phyloP scores from a whole-genome alignment of 2,113 vertebrate species.

The Odobenus rosmarus region DNA sequence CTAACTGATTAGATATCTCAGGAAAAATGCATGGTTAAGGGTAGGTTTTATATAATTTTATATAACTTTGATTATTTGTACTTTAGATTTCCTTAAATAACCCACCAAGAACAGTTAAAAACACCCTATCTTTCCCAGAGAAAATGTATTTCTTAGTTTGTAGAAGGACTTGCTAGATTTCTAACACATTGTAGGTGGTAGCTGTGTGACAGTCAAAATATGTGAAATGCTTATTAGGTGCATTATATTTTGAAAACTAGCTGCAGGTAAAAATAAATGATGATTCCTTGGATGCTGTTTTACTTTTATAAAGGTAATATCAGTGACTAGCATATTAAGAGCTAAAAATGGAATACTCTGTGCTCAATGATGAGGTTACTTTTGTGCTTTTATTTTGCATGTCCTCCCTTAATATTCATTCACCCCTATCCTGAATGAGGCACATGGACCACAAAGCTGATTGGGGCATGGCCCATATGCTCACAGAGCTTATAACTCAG shows the following conservation, averaged over 20 bases:
- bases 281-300: slow-evolving; percentile 17
- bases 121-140: slow-evolving; percentile 30
- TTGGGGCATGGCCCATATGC: accelerated
- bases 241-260: slow-evolving; percentile 63
- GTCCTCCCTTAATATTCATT: not conserved
- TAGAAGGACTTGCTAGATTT: slow-evolving; percentile 41
- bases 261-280: slow-evolving; percentile 50
- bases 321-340: not conserved
- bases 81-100: slow-evolving; percentile 71
- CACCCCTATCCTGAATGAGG: not conserved
- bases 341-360: not conserved
- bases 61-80: slow-evolving; percentile 65
- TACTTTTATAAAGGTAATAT: slow-evolving; percentile 43
- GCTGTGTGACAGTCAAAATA: slow-evolving; percentile 64
- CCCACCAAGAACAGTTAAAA: slow-evolving; percentile 47
- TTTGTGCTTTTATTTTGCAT: slow-evolving; percentile 4
- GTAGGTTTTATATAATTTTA: slow-evolving; percentile 60
- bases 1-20: slow-evolving; percentile 40
- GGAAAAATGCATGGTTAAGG: slow-evolving; percentile 31
- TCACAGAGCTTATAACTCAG: not conserved
- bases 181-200: slow-evolving; percentile 62
- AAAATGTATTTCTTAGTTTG: slow-evolving; percentile 65
- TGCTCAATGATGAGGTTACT: not conserved
- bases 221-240: slow-evolving; percentile 55
- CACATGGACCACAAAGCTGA: not conserved